phyloP scores from a whole-genome alignment of 2,113 vertebrate genomes.

The Myocastor coypus region DNA sequence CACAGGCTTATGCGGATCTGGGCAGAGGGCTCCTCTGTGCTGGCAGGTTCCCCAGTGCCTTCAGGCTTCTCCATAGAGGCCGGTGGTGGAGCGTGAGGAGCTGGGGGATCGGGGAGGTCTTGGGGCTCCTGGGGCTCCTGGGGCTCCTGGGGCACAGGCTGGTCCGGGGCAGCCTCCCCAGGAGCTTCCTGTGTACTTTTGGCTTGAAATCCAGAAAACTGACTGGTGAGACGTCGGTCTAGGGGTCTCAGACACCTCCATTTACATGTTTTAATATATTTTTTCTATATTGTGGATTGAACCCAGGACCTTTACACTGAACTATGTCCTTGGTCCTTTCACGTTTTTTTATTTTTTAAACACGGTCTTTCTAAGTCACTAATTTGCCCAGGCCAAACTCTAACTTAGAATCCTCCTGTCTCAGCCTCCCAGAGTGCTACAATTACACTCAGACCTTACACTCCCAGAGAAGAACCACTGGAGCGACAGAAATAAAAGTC shows the following conservation, averaged over 20 bases:
- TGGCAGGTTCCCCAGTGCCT: background rate
- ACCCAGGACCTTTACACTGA: background rate
- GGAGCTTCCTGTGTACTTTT: background rate
- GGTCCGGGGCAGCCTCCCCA: background rate
- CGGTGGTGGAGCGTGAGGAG: slow-evolving; percentile 81
- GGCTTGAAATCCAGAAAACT: slow-evolving; percentile 65
- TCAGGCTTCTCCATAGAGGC: background rate
- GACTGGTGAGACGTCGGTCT: background rate
- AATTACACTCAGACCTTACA: background rate
- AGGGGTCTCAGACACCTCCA: background rate
- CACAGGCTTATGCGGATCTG: slow-evolving; percentile 86
- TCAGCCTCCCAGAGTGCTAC: background rate
- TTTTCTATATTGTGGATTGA: background rate
- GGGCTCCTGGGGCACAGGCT: slow-evolving; percentile 56
- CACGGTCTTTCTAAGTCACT: background rate
- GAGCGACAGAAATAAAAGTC: no score
- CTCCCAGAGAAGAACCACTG: no score
- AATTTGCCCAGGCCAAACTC: background rate
- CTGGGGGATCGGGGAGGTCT: slow-evolving; percentile 82
- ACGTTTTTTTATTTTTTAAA: background rate
- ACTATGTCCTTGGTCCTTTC: background rate
- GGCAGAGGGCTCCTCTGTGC: slow-evolving; percentile 85
- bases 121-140: background rate
- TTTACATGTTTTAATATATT: background rate
- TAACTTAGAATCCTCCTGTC: background rate